Evolutionary conservation across 2,113 vertebrate species (phyloP).

Genomic region (Larimichthys crocea): DNA sequence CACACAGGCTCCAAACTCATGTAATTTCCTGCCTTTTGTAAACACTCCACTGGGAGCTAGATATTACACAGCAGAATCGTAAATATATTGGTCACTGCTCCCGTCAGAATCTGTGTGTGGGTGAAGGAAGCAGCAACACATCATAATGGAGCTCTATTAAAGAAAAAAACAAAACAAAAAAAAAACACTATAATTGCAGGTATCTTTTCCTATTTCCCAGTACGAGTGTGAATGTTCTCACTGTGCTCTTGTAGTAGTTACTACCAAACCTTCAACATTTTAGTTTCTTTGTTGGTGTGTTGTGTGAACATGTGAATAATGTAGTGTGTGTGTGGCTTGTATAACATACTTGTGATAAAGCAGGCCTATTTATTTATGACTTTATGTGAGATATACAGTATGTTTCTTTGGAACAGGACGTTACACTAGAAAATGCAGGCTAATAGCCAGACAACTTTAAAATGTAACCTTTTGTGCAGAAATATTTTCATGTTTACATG

Average conservation of each 20-base stretch:
- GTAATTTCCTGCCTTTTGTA: constrained; percentile 74
- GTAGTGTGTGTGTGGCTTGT: not conserved
- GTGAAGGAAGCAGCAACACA: constrained; percentile 4
- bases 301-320: not conserved
- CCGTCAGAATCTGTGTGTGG: constrained; percentile 31
- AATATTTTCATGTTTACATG: not conserved
- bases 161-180: not conserved
- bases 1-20: constrained; percentile 53
- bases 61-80: constrained; percentile 57
- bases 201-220: constrained; percentile 20
- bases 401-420: not conserved
- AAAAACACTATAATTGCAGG: constrained; percentile 21
- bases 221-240: constrained; percentile 2
- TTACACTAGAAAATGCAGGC: too few relatives aligned
- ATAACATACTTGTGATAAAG: not conserved
- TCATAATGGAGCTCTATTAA: constrained; percentile 20
- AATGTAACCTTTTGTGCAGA: not conserved
- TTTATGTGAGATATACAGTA: not conserved
- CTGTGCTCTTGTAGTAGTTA: not conserved
- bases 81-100: constrained; percentile 69
- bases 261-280: constrained; percentile 1
- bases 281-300: not conserved
- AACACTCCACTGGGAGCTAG: constrained; percentile 67
- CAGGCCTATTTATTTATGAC: not conserved
- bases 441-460: too few relatives aligned